Evolutionary conservation across 2,888 invertebrate species (phyloP).

Genomic region (Latrodectus elegans): DNA sequence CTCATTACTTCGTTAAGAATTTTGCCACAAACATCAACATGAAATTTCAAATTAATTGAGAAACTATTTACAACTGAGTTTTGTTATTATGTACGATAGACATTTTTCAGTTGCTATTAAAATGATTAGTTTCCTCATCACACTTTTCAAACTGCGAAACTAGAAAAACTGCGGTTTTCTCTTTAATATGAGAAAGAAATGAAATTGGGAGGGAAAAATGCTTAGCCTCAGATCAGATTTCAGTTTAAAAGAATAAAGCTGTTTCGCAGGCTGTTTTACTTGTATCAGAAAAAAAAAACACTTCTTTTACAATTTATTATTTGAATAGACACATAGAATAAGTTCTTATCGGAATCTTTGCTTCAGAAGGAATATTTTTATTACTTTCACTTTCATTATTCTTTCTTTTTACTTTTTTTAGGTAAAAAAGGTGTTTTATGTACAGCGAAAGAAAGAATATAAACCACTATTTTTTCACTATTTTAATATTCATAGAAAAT

Average conservation of each 20-base stretch:
- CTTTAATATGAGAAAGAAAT: too few relatives aligned
- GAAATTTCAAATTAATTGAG: too few relatives aligned
- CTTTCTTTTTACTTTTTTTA: conserved; percentile 16
- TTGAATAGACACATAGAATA: conserved; percentile 9
- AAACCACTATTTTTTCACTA: conserved; percentile 23
- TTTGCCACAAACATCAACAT: too few relatives aligned
- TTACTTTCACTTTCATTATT: conserved; percentile 28
- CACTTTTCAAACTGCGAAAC: too few relatives aligned
- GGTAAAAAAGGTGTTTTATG: background rate
- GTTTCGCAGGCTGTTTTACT: conserved; percentile 17
- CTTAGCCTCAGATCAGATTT: too few relatives aligned
- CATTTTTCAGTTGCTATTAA: too few relatives aligned
- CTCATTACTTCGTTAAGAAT: too few relatives aligned
- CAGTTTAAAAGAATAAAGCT: conserved; percentile 39
- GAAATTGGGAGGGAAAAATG: background rate
- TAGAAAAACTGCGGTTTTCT: too few relatives aligned
- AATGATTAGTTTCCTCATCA: too few relatives aligned
- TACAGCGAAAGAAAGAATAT: background rate
- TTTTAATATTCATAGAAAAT: conserved; percentile 40
- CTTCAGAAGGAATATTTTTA: conserved; percentile 28
- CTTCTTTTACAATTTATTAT: conserved; percentile 23
- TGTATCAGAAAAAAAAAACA: conserved; percentile 29
- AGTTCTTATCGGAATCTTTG: conserved; percentile 23
- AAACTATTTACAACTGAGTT: too few relatives aligned
- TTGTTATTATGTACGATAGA: too few relatives aligned